Conservation (phyloP, 2,113 vertebrate genomes). For the Ictalurus furcatus region DNA sequence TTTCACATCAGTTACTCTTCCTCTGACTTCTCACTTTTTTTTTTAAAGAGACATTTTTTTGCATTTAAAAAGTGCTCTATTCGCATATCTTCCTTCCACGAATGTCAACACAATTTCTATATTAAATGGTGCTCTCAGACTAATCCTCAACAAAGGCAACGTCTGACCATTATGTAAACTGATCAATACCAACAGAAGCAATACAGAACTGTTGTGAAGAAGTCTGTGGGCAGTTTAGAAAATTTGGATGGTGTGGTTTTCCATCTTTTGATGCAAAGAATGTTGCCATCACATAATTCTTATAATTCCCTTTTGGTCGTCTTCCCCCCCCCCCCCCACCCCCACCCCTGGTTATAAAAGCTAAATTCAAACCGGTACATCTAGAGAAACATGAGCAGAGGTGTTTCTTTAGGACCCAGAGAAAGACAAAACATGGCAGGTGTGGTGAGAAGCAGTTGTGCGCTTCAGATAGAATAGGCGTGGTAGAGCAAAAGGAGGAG, state of each 20-base stretch:
- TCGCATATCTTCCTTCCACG: no score
- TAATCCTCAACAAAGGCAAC: not conserved
- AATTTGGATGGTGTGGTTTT: not conserved
- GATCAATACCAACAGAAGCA: not conserved
- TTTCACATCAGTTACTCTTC: not conserved
- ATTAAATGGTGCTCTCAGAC: not conserved
- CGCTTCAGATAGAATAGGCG: constrained; percentile 24
- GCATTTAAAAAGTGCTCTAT: no score
- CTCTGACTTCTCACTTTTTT: not conserved
- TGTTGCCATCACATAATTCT: not conserved
- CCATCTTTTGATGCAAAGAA: not conserved
- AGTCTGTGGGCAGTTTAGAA: not conserved
- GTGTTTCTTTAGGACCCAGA: constrained; percentile 16
- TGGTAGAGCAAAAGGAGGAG: constrained; percentile 21
- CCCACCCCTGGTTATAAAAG: not conserved
- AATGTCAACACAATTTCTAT: not conserved
- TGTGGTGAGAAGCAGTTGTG: constrained; percentile 10
- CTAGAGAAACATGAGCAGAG: not conserved
- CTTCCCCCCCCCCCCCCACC: not conserved
- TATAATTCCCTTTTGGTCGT: not conserved
- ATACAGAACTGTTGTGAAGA: not conserved
- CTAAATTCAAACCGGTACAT: not conserved
- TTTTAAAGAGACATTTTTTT: not conserved
- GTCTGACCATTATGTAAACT: not conserved
- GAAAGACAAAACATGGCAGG: not conserved